Percentiles rank a stretch among this genome's conserved stretches.
Conservation (phyloP, 2,888 invertebrate species). For the Acronicta aceris region DNA sequence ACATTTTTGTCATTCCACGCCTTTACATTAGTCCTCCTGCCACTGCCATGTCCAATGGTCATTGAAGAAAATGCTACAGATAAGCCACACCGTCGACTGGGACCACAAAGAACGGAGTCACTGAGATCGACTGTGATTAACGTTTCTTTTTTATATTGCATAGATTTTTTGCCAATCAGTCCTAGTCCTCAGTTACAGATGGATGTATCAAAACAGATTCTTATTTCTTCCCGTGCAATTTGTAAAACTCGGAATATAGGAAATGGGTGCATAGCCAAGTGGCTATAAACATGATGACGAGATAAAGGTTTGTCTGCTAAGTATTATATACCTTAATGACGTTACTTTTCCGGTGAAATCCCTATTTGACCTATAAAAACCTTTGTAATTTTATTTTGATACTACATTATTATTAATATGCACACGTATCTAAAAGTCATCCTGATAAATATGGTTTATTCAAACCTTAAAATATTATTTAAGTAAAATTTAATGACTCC, state of each 20-base stretch:
- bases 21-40: conserved; percentile 67
- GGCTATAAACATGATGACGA: no score
- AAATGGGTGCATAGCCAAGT: background rate
- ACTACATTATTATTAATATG: no score
- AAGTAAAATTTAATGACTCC: conserved; percentile 36
- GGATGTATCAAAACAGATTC: background rate
- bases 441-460: conserved; percentile 29
- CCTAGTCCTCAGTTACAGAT: background rate
- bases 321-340: background rate
- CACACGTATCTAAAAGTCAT: conserved; percentile 1
- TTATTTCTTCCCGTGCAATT: background rate
- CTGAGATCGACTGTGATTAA: conserved; percentile 20
- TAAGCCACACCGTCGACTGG: conserved; percentile 39
- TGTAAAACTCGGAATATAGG: background rate
- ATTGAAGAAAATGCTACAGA: conserved; percentile 52
- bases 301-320: no score
- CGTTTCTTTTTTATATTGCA: conserved; percentile 14
- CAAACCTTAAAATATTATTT: conserved; percentile 29
- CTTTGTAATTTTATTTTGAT: no score
- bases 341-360: background rate
- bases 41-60: conserved; percentile 50
- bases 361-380: background rate
- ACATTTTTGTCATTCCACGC: conserved; percentile 76
- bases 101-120: conserved; percentile 34
- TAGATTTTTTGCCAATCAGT: background rate